Evolutionary conservation across 1,140 invertebrate species (phyloP), one percentile per base, ranked within the genome.

Genomic region (Lanistes nyassanus): DNA sequence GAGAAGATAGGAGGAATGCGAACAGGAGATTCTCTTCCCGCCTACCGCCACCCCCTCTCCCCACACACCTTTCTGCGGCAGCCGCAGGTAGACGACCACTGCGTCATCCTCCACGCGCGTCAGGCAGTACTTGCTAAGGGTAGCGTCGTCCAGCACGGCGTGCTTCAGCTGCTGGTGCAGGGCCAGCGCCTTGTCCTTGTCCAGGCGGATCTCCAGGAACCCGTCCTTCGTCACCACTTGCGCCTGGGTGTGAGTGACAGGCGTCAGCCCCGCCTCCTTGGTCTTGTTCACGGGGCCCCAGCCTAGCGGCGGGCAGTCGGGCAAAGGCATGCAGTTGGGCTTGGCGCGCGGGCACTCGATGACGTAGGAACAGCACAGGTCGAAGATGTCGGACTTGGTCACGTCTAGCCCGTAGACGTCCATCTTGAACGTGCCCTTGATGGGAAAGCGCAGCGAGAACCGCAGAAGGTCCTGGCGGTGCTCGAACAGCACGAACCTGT

Each of bases 321-420:
- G 87, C 51, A 88, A 70, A 9, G 85, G 85, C 53, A 84, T 62
- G 72, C 82, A 84, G 74, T 86, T 82, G 36, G 78, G 75, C 68
- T 82, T 80, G 9, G 83, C 76, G 37, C 76, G 60, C 19, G 81
- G 75, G 69, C 86, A 87, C 53, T 82, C 64, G 42, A 88, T 87
- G 34, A 88, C 73, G 76, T 88, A 88, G 6, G 86, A 83, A 75
- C 85, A 86, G 16, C 79, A 80, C 55, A 88, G 76, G 70, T 87
- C 86, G 79, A 86, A 84, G 31, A 83, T 82, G 66, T 87, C 84
- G 16, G 81, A 81, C 37, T 84, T 80, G 13, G 72, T 73, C 5
- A 81, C 70, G 76, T 88, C 87, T 60, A 85, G 71, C 19, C 87
- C 87, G 76, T 84, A 88, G 36, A 88, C 79, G 73, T 88, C 86